These are phyloP conservation scores for Thryonomys swinderianus DNA, from an alignment of 2,113 vertebrate species.

Conservation along the genomic window DNA sequence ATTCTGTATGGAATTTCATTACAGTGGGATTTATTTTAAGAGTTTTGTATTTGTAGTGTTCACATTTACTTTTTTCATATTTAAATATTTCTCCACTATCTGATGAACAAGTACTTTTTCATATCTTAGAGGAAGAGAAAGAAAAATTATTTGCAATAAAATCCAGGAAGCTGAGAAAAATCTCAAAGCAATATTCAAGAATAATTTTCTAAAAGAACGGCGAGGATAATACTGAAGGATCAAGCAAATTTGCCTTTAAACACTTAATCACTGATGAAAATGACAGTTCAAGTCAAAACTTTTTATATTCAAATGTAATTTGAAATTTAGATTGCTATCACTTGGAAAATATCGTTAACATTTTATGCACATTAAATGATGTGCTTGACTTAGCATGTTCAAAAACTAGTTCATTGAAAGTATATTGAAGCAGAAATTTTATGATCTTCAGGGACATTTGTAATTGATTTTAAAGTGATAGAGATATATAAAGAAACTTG, in stretches of 20 bases:
- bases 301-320: not conserved
- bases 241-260: conserved; percentile 16
- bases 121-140: not conserved
- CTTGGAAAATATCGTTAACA: conserved; percentile 22
- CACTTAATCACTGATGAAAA: not conserved
- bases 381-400: not conserved
- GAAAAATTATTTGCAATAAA: not conserved
- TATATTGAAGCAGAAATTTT: not conserved
- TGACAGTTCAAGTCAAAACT: not conserved
- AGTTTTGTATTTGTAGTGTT: not conserved
- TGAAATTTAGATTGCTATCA: conserved; percentile 1
- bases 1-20: conserved; percentile 44
- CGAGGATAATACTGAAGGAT: not conserved
- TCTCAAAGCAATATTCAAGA: not conserved
- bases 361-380: not conserved
- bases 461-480: not conserved
- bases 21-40: not conserved
- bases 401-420: not conserved
- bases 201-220: not conserved
- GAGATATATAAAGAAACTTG: not conserved
- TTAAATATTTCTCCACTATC: not conserved
- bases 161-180: not conserved
- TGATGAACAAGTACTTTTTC: not conserved
- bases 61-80: not conserved
- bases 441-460: not conserved